Evolutionary conservation across 2,797 vertebrate genomes (phyloP).

Genomic region (Scarus forsteni): DNA sequence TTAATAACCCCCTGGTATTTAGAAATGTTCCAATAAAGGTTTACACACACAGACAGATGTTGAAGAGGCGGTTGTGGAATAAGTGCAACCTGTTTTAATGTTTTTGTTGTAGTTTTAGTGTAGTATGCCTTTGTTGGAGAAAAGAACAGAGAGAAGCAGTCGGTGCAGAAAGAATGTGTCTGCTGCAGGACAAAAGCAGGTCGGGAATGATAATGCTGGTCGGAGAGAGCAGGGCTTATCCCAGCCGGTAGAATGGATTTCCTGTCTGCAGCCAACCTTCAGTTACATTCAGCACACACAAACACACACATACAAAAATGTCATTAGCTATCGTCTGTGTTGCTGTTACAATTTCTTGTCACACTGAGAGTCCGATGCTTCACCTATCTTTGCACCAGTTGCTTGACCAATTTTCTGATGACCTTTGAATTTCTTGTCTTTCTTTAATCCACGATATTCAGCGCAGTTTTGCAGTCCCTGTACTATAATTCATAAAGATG

Average conservation of each 20-base stretch:
- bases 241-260: conserved; percentile 78
- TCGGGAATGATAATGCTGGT: conserved; percentile 77
- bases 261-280: conserved; percentile 77
- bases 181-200: conserved; percentile 76
- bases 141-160: conserved; percentile 44
- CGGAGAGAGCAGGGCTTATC: conserved; percentile 77
- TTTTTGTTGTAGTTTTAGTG: conserved; percentile 10
- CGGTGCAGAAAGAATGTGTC: conserved; percentile 75
- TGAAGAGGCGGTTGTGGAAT: neutral
- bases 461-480: no score
- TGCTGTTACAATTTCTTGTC: conserved; percentile 1
- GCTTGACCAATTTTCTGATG: no score
- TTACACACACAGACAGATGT: neutral
- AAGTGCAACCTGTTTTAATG: neutral
- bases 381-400: neutral
- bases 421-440: no score
- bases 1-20: neutral
- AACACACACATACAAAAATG: conserved; percentile 12
- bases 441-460: no score
- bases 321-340: conserved; percentile 13
- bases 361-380: neutral
- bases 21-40: conserved; percentile 8
- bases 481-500: no score
- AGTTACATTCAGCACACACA: conserved; percentile 46
- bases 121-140: conserved; percentile 27